Evolutionary conservation across 2,797 vertebrate genomes (phyloP), one percentile per base, ranked within the genome.

Genomic region (Phoeniculus purpureus): DNA sequence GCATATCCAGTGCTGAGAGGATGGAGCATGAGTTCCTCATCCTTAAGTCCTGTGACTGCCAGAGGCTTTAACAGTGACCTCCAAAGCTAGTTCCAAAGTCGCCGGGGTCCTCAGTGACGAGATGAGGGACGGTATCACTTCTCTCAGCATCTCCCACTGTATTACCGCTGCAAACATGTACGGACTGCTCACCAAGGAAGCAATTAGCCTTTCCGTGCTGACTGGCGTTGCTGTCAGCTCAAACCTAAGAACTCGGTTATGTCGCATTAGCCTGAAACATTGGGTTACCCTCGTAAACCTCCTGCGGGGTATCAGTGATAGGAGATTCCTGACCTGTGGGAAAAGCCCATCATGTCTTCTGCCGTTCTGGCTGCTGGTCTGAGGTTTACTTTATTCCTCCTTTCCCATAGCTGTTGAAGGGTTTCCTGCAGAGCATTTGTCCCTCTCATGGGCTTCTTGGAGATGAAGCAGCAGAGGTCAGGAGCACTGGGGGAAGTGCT

Each of bases 371-470:
- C 91, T 95, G 94, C 83, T 96, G 85, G 95, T 92, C 89, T 95
- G 92, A 84, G 71, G 47, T 85, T 96, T 88, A 79, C 88, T 96
- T 96, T 96, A 96, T 73, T 89, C 93, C 94, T 94, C 40, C 60
- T 94, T 96, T 95, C 95, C 67, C 72, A 90, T 71, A 76, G 90
- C 77, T 95, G 78, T 93, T 96, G 97, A 95, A 96, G 88, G 73
- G 66, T 70, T 92, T 94, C 95, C 88, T 85, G 73, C 96, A 82
- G 90, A 93, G 92, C 96, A 95, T 97, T 97, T 96, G 91, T 93
- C 68, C 56, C 86, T 95, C 94, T 94, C 96, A 94, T 79, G 73
- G 89, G 93, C 61, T 80, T 91, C 87, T 95, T 59, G 32, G 23
- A 92, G 95, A 77, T 58, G 81, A 87, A 93, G 92, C 81, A 90